These are phyloP conservation scores for Octodon degus DNA, from an alignment of 2,113 vertebrate genomes.

Conservation along the genomic window DNA sequence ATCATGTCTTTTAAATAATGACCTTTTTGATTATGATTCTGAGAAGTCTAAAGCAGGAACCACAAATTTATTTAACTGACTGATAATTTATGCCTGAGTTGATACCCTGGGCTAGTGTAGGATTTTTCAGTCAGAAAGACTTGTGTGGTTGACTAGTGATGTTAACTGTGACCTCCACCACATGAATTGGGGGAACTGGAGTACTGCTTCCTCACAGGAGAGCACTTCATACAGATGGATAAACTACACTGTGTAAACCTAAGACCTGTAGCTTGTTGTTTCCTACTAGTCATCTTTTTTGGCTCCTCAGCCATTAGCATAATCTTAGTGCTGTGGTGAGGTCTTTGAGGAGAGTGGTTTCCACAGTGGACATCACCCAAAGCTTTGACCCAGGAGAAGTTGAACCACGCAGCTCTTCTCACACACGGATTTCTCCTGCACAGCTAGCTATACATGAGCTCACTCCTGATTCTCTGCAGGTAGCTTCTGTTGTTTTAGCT, in stretches of 20 bases:
- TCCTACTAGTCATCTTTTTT: background rate
- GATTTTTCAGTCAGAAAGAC: background rate
- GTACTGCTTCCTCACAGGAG: background rate
- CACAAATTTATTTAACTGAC: background rate
- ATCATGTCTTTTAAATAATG: too few species aligned
- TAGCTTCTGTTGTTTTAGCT: background rate
- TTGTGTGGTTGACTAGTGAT: background rate
- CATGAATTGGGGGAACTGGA: background rate
- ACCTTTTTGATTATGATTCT: background rate
- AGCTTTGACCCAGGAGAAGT: background rate
- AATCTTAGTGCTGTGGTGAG: background rate
- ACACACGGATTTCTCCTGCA: background rate
- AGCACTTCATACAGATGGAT: background rate
- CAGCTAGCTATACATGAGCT: background rate
- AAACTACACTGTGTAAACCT: background rate
- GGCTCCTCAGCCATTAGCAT: background rate
- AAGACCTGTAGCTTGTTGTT: background rate
- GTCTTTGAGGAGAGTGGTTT: background rate
- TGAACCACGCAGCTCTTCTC: background rate
- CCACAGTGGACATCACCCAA: background rate
- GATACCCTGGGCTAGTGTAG: background rate
- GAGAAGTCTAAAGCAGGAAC: background rate
- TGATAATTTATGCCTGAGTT: background rate
- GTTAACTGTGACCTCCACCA: background rate
- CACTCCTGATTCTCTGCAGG: background rate